These are phyloP conservation scores for Garra rufa DNA, from an alignment of 2,113 vertebrate genomes.

Conservation along the genomic window DNA sequence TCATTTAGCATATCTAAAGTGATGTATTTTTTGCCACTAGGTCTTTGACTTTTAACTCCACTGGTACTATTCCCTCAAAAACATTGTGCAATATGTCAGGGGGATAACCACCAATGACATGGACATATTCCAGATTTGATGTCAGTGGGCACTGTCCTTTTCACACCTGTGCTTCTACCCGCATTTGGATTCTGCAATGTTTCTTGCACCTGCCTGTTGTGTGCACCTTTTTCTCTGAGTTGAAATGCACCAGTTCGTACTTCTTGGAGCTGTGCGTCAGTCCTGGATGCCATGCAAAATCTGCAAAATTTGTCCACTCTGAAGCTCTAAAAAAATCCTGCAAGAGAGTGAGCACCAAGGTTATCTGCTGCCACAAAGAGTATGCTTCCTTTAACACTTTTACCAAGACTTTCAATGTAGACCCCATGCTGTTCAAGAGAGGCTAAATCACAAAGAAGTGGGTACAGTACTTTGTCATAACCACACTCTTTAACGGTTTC, in stretches of 20 bases:
- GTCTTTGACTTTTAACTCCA: conserved; percentile 35
- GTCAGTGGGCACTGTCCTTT: conserved; percentile 11
- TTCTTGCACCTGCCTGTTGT: conserved; percentile 29
- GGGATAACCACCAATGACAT: conserved; percentile 26
- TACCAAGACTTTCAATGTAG: conserved; percentile 20
- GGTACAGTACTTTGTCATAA: background rate
- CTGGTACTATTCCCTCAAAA: conserved; percentile 1
- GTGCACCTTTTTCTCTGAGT: conserved; percentile 6
- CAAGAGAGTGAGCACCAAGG: conserved; percentile 37
- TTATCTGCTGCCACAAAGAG: conserved; percentile 43
- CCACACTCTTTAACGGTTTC: conserved; percentile 17
- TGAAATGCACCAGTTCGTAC: conserved; percentile 26
- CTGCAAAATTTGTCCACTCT: conserved; percentile 28
- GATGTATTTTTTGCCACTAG: conserved; percentile 12
- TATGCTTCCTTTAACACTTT: conserved; percentile 20
- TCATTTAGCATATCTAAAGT: conserved; percentile 13
- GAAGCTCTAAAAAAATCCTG: conserved; percentile 35
- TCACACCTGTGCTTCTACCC: background rate
- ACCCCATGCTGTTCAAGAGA: conserved; percentile 36
- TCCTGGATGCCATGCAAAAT: conserved; percentile 23
- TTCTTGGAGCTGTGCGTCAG: background rate
- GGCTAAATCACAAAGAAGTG: conserved; percentile 26
- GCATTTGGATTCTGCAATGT: background rate
- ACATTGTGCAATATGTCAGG: background rate
- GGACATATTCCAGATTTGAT: background rate